These are phyloP conservation scores for Adelphocoris suturalis DNA, from an alignment of 2,888 invertebrate species.

Conservation along the genomic window DNA sequence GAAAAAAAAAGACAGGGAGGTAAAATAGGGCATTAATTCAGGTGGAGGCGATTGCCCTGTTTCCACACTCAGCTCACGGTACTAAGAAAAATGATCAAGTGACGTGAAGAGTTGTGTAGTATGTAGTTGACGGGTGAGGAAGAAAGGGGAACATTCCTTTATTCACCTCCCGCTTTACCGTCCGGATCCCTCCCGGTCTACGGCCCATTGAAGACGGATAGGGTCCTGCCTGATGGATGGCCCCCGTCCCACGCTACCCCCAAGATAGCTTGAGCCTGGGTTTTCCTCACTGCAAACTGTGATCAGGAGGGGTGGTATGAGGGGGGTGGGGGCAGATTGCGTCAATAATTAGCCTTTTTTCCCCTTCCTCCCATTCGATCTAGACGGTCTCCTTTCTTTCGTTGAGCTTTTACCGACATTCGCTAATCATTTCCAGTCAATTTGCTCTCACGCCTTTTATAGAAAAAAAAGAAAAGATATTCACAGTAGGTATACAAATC, in stretches of 20 bases:
- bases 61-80: conserved; percentile 62
- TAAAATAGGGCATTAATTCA: conserved; percentile 62
- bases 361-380: conserved; percentile 4
- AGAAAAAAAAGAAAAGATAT: background rate
- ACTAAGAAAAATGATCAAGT: conserved; percentile 71
- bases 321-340: conserved; percentile 42
- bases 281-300: conserved; percentile 27
- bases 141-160: conserved; percentile 32
- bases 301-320: background rate
- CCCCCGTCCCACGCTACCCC: conserved; percentile 48
- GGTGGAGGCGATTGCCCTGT: conserved; percentile 62
- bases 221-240: conserved; percentile 67
- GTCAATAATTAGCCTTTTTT: conserved; percentile 56
- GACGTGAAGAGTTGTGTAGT: conserved; percentile 68
- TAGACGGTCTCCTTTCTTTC: background rate
- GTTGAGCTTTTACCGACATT: background rate
- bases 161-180: conserved; percentile 46
- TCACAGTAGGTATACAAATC: background rate
- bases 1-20: background rate
- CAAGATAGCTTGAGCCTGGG: conserved; percentile 31
- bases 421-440: conserved; percentile 23
- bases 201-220: conserved; percentile 61
- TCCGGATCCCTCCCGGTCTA: background rate
- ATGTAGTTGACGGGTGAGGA: conserved; percentile 59
- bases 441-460: background rate